Base-by-base conservation (phyloP, 2,888 invertebrate species). In the Ypsolopha scabrella region DNA sequence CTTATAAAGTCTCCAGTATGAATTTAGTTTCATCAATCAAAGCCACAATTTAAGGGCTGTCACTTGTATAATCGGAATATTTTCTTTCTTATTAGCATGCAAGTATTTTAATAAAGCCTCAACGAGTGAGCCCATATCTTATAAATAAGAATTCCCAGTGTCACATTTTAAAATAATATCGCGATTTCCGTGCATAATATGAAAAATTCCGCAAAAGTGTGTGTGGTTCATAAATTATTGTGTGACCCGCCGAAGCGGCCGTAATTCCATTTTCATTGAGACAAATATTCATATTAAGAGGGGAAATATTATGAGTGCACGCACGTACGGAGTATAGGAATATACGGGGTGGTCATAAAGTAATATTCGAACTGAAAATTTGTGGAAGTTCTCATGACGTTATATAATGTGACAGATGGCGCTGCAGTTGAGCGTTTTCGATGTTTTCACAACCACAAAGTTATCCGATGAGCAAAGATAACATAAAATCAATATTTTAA, bases 241-340 rank as follows among this genome's bases (percentile, higher is more conserved):
- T 65, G 69, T 71, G 73, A 71, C 70, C 74, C 73, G 65, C 38
- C 65, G 67, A 68, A 62, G 54, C 54, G 44, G 67, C 71, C 77
- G 71, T 82, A 82, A 82, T 81, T 80, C 75, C 72, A 65, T 78
- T 82, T 82, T 80, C 79, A 81, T 82, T 82, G 82, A 82, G 80
- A 83, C 83, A 81, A 85, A 85, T 83, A 81, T 79, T 75, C 79
- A 74, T 78, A 78, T 74, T 74, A 76, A 56, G 62, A 59, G 64
- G 70, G 64, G 13, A 36, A 43, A 35, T 47, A 47, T 47, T 47
- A 47, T 7, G 37, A 47, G 47, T 37, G 47, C 11, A 47, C 11
- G 38, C 47, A 41, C 34, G 41, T 41, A 38, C 13, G 24, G 4
- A 24, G 24, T 24, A 24, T 24, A 24, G 24, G 24, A 2, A 24